These are phyloP conservation scores for Danaus melanippus DNA, from an alignment of 1,140 invertebrate genomes.

Conservation along the genomic window DNA sequence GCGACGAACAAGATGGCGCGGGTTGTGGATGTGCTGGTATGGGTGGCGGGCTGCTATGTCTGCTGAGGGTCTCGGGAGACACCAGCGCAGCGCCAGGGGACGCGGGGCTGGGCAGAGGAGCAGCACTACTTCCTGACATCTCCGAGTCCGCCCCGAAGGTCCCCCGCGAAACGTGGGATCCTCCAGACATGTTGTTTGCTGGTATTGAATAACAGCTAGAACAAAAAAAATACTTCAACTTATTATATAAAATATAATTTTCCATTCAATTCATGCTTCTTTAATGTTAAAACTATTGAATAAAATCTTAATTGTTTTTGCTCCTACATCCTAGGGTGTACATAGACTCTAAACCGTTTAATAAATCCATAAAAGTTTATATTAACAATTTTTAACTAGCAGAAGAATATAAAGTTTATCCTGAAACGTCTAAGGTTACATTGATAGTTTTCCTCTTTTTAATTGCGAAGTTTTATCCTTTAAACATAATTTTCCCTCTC, in stretches of 20 bases:
- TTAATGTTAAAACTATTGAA: too few species aligned
- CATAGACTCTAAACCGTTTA: too few species aligned
- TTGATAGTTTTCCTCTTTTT: conserved; percentile 14
- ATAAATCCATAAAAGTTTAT: too few species aligned
- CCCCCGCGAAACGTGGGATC: conserved; percentile 70
- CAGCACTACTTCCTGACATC: conserved; percentile 46
- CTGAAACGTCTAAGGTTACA: conserved; percentile 16
- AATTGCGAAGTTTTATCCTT: conserved; percentile 8
- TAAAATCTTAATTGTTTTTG: too few species aligned
- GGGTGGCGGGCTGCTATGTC: conserved; percentile 64
- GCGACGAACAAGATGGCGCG: conserved; percentile 65
- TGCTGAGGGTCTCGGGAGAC: conserved; percentile 77
- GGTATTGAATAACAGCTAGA: conserved; percentile 74
- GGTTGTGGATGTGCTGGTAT: conserved; percentile 61
- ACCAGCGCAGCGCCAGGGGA: conserved; percentile 81
- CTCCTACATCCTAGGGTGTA: too few species aligned
- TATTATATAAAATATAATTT: neutral
- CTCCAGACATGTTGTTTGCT: conserved; percentile 74
- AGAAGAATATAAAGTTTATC: neutral
- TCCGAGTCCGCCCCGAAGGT: conserved; percentile 57
- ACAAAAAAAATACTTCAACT: conserved; percentile 26
- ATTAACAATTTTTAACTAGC: too few species aligned
- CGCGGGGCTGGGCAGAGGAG: conserved; percentile 78
- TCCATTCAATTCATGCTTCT: too few species aligned
- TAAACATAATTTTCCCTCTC: too few species aligned